phyloP scores from a whole-genome alignment of 2,888 invertebrate genomes.

The Autographa pulchrina region DNA sequence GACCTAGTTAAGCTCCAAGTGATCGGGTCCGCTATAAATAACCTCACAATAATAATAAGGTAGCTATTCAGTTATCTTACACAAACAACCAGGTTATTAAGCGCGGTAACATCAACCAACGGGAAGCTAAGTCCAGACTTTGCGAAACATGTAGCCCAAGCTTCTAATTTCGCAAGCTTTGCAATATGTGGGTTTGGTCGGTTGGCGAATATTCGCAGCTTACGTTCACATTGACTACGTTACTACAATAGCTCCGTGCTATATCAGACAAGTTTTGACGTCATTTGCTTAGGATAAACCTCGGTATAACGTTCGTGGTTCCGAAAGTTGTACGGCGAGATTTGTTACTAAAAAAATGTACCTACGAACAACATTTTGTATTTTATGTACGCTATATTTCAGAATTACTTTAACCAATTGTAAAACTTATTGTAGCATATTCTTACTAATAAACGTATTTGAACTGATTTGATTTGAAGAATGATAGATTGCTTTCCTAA shows the following conservation, averaged over 20 bases:
- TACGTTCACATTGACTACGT: not conserved
- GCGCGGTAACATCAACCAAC: not conserved
- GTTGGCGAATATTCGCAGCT: slow-evolving; percentile 1
- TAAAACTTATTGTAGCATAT: no score
- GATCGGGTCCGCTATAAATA: not conserved
- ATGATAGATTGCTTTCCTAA: no score
- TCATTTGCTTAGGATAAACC: not conserved
- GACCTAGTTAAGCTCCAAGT: no score
- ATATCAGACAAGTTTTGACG: not conserved
- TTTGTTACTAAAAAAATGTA: no score
- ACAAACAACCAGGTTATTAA: slow-evolving; percentile 2
- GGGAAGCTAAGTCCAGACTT: not conserved
- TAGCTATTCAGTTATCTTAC: slow-evolving; percentile 1
- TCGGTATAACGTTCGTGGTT: not conserved
- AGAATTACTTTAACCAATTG: no score
- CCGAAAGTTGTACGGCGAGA: no score
- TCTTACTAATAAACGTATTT: no score
- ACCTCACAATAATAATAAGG: not conserved
- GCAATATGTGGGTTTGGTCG: slow-evolving; percentile 3
- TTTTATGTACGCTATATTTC: no score
- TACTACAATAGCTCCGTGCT: not conserved
- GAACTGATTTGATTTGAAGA: no score
- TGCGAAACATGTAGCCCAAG: slow-evolving; percentile 2
- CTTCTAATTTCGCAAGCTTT: slow-evolving; percentile 7
- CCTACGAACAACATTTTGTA: no score